Base-by-base conservation (phyloP, 1,140 invertebrate species). In the Caerostris darwini region DNA sequence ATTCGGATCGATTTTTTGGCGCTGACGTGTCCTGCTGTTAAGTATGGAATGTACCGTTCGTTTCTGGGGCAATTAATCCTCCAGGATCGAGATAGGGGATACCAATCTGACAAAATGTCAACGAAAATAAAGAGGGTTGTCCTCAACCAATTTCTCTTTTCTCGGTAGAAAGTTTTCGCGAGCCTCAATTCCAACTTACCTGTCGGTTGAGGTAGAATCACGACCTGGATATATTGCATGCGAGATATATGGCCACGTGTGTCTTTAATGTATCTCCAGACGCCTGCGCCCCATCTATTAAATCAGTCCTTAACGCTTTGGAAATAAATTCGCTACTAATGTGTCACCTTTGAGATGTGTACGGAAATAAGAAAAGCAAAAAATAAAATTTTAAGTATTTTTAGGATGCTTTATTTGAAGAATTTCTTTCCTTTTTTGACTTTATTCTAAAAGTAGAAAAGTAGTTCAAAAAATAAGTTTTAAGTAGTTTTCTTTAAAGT, bases 31-130 rank as follows among this genome's bases (percentile, higher is more conserved):
- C 10, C 34, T 53, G 8, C 10, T 77, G 34, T 12, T 77, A 8
- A 5, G 34, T 77, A 77, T 2, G 10, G 34, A 77, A 77, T 53
- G 71, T 4, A 5, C 10, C 71, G 8, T 77, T 14, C 34, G 1
- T 77, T 77, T 34, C 14, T 77, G 3, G 10, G 10, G 71, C 71
- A 53, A 77, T 77, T 77, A 77, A 77, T 53, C 50, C 34, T 77
- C 3, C 12, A 10, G 8, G 19, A 34, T 12, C 5, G 7, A 12
- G 10, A 53, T 53, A 77, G 34, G 10, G 34, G 10, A 53, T 53
- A 3, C 34, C 71, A 77, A 53, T 50, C 71, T 77, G 71, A 77
- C 71, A 77, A 77, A 50, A 77, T 77, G 71, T 53, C 71, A 53
- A 12, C 0, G 34, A 34, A 77, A 77, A 77, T 77, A 77, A 77